Evolutionary conservation across 2,888 invertebrate species (phyloP).

Genomic region (Rotaria sp.): DNA sequence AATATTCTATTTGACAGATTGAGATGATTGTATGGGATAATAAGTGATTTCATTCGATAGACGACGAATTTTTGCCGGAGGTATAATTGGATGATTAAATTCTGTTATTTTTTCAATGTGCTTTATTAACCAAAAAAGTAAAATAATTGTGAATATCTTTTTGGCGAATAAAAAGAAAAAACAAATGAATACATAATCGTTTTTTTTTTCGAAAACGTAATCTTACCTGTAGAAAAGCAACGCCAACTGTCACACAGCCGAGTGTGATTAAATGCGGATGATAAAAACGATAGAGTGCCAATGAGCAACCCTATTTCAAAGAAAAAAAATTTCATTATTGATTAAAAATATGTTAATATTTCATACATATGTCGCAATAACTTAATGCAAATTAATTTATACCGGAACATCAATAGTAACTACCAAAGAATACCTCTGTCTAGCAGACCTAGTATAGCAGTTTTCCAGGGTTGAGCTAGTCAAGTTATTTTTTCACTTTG

Average conservation of each 20-base stretch:
- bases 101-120: background rate
- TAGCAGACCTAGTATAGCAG: too few species aligned
- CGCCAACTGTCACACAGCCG: background rate
- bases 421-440: too few species aligned
- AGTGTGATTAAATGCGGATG: background rate
- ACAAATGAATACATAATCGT: background rate
- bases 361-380: too few species aligned
- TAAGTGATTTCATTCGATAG: slow-evolving; percentile 1
- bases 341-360: too few species aligned
- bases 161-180: background rate
- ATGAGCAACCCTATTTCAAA: background rate
- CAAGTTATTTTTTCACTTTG: too few species aligned
- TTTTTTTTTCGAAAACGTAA: background rate
- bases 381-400: too few species aligned
- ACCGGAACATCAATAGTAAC: too few species aligned
- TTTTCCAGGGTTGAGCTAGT: too few species aligned
- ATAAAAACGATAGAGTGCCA: background rate
- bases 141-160: background rate
- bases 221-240: background rate
- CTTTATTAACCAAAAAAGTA: background rate
- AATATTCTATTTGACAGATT: background rate
- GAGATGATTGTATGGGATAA: background rate
- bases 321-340: background rate
- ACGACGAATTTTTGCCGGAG: background rate
- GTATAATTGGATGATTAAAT: background rate